These are phyloP conservation scores for Bubo scandiacus DNA, from an alignment of 2,113 vertebrate species.

Conservation along the genomic window DNA sequence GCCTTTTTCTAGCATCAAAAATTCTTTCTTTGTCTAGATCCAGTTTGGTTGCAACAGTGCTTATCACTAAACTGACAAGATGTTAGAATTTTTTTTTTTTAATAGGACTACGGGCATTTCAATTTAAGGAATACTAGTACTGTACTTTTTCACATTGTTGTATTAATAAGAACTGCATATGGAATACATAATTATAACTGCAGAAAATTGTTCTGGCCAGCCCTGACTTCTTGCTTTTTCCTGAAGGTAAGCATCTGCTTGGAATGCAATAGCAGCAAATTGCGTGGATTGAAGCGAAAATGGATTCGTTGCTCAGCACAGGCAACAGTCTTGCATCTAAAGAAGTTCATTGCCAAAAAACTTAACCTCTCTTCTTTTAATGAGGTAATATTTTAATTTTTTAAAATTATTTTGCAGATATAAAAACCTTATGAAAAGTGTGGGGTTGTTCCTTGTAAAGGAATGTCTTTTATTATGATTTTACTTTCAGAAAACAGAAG, in stretches of 20 bases:
- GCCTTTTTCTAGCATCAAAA: not conserved
- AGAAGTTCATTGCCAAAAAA: slow-evolving; percentile 99
- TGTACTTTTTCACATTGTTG: not conserved
- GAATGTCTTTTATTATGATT: not conserved
- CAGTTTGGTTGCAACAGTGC: not conserved
- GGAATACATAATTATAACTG: not conserved
- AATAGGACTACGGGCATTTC: not conserved
- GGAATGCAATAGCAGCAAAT: slow-evolving; percentile 99
- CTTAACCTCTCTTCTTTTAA: slow-evolving; percentile 98
- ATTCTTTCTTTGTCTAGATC: not conserved
- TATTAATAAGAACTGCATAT: not conserved
- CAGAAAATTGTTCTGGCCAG: not conserved
- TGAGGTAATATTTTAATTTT: slow-evolving; percentile 80
- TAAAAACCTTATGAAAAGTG: not conserved
- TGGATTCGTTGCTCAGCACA: slow-evolving; percentile 99
- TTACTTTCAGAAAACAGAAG: not conserved
- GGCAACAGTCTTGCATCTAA: slow-evolving; percentile 96
- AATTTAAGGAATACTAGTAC: not conserved
- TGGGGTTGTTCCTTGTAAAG: not conserved
- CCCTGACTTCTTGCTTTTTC: not conserved
- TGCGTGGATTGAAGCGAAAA: slow-evolving; percentile 93
- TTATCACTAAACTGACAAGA: not conserved
- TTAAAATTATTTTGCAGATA: not conserved
- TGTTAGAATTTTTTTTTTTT: not conserved
- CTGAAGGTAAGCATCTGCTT: slow-evolving; percentile 96